Evolutionary conservation across 23 tunicate genomes (phyloP), one percentile per base, ranked within the genome.

Genomic region (Aplidium turbinatum): DNA sequence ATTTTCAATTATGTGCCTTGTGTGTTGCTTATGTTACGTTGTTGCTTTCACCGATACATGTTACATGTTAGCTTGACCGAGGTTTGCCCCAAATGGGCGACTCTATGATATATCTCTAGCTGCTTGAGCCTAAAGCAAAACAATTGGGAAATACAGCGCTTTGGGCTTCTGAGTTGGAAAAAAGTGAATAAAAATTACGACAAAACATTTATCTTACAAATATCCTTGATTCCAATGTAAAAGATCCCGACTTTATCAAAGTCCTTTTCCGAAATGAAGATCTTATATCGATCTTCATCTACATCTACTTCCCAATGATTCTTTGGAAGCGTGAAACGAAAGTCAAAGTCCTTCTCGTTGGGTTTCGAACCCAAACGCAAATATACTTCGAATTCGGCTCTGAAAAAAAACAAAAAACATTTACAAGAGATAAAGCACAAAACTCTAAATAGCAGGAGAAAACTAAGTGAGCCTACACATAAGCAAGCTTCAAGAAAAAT

Each of bases 301-400:
- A 20, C 78, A 57, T 83, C 87, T 25, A 94, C 94, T n/a, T 87
- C 86, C 99, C 99, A 94, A 28, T 78, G 42, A 3, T 87, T 46
- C 4, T 82, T 58, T 2, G 99, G 99, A 27, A 94, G 90, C 4
- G 36, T 29, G 47, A 87, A 87, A 28, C 84, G 85, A 71, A 64
- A 82, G 78, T 94, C 99, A 64, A 25, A 88, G 20, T 57, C 65
- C 18, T 87, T 80, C 53, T 82, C 85, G 0, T 81, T 82, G 19
- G 98, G 98, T 36, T 81, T 93, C 47, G 80, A 80, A 33, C 76
- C 78, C 34, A 45, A 77, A 27, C 78, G 72, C 1, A 91, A 32
- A 36, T 31, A 73, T 29, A 91, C 91, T 21, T 91, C 86, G 57
- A 91, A 91, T 51, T 84, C 76, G n/a, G 86, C 71, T 66, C 97